These are phyloP conservation scores for Protodeltote pygarga DNA, from an alignment of 2,888 invertebrate genomes.

Conservation along the genomic window DNA sequence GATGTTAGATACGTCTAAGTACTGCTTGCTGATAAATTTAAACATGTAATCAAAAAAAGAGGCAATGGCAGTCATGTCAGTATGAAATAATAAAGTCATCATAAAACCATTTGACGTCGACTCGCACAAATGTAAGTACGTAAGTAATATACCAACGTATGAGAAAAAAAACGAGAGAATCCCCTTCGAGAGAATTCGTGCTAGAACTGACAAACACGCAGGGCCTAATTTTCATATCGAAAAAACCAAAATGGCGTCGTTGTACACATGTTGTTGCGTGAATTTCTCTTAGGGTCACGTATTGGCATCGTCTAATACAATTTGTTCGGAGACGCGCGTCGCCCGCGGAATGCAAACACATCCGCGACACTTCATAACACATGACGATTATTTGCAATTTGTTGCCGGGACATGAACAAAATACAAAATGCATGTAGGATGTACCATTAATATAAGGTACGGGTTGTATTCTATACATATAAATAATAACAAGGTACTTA, in stretches of 20 bases:
- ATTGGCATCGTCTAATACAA: slow-evolving; percentile 82
- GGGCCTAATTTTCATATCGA: slow-evolving; percentile 71
- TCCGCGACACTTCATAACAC: slow-evolving; percentile 70
- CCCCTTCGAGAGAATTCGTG: slow-evolving; percentile 54
- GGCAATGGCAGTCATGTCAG: slow-evolving; percentile 8
- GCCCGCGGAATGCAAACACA: slow-evolving; percentile 76
- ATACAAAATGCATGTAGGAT: slow-evolving; percentile 53
- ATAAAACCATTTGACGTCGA: slow-evolving; percentile 42
- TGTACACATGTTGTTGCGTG: slow-evolving; percentile 69
- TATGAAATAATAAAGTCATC: slow-evolving; percentile 37
- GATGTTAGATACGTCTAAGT: background rate
- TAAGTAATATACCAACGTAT: slow-evolving; percentile 45
- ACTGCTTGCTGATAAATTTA: background rate
- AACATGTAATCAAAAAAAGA: slow-evolving; percentile 4
- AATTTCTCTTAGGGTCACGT: slow-evolving; percentile 77
- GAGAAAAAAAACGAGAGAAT: slow-evolving; percentile 42
- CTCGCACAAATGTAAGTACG: slow-evolving; percentile 37
- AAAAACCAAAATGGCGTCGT: slow-evolving; percentile 64
- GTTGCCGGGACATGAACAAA: slow-evolving; percentile 55
- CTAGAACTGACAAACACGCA: slow-evolving; percentile 55
- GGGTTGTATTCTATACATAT: no score
- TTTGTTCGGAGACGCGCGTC: slow-evolving; percentile 76
- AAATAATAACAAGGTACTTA: no score
- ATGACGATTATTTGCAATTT: slow-evolving; percentile 75
- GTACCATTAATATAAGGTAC: no score